Conservation (phyloP, 2,888 invertebrate species). For the Drosophila seclusa region DNA sequence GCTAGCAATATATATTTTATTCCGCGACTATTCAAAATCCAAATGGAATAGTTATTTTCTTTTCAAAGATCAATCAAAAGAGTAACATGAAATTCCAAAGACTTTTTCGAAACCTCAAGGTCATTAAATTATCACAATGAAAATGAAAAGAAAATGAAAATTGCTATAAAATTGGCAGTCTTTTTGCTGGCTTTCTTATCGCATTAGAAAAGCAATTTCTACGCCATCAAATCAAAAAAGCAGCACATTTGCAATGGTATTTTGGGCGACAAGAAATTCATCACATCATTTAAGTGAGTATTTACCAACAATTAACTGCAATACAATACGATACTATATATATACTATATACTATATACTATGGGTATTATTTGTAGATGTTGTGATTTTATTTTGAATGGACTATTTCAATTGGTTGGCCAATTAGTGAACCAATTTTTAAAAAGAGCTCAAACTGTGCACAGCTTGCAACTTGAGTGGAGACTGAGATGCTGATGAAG, state of each 20-base stretch:
- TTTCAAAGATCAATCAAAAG: background rate
- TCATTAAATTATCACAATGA: slow-evolving; percentile 4
- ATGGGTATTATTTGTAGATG: slow-evolving; percentile 5
- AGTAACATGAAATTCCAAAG: background rate
- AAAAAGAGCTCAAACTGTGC: slow-evolving; percentile 25
- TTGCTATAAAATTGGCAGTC: slow-evolving; percentile 9
- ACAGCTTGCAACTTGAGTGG: background rate
- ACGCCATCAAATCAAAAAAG: background rate
- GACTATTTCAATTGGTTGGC: slow-evolving; percentile 42
- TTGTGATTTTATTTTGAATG: slow-evolving; percentile 17
- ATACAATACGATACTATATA: slow-evolving; percentile 3
- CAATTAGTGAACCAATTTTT: slow-evolving; percentile 65
- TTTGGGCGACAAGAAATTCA: slow-evolving; percentile 22
- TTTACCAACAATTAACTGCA: slow-evolving; percentile 32
- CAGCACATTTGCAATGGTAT: background rate
- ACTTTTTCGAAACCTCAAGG: slow-evolving; percentile 4
- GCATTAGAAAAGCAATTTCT: slow-evolving; percentile 32
- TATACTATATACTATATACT: background rate
- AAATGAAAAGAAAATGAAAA: background rate
- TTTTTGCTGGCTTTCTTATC: slow-evolving; percentile 18
- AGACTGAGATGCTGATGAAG: slow-evolving; percentile 7
- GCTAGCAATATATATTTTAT: background rate
- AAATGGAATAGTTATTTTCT: background rate
- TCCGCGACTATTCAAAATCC: background rate
- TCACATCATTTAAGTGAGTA: slow-evolving; percentile 36